A percentile compares a stretch with the other conserved stretches of the same genome.
These are phyloP conservation scores for Orchesella cincta DNA, from an alignment of 1,140 invertebrate species.

Conservation along the genomic window DNA sequence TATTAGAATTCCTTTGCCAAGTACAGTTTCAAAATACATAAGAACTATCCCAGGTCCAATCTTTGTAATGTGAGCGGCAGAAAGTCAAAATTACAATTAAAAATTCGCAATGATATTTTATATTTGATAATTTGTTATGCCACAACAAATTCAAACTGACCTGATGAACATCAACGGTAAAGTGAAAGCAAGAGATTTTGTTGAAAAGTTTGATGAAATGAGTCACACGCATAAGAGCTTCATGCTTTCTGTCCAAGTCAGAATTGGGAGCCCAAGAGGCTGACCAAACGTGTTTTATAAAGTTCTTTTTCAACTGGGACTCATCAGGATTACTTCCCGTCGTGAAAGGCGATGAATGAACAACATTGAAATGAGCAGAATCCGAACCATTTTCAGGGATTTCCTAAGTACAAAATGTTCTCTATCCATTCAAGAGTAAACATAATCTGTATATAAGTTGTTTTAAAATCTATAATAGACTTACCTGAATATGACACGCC, in stretches of 20 bases:
- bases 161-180: too few relatives aligned
- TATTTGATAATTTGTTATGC: too few relatives aligned
- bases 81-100: conserved; percentile 59
- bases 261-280: conserved; percentile 52
- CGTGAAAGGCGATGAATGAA: conserved; percentile 58
- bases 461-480: too few relatives aligned
- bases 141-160: too few relatives aligned
- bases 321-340: conserved; percentile 56
- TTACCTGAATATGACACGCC: too few relatives aligned
- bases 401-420: conserved; percentile 57
- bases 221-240: conserved; percentile 62
- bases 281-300: conserved; percentile 54
- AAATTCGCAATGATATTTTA: too few relatives aligned
- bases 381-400: conserved; percentile 67
- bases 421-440: too few relatives aligned
- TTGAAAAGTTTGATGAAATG: conserved; percentile 63
- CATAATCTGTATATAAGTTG: too few relatives aligned
- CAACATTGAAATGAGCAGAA: conserved; percentile 59
- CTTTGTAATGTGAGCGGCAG: conserved; percentile 64
- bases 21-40: conserved; percentile 52
- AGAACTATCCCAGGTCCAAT: conserved; percentile 60
- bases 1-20: conserved; percentile 69
- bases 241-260: conserved; percentile 58
- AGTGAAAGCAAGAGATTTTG: too few relatives aligned
- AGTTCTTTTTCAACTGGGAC: too few relatives aligned